Conservation (phyloP, 2,113 vertebrate genomes). For the Bettongia penicillata region DNA sequence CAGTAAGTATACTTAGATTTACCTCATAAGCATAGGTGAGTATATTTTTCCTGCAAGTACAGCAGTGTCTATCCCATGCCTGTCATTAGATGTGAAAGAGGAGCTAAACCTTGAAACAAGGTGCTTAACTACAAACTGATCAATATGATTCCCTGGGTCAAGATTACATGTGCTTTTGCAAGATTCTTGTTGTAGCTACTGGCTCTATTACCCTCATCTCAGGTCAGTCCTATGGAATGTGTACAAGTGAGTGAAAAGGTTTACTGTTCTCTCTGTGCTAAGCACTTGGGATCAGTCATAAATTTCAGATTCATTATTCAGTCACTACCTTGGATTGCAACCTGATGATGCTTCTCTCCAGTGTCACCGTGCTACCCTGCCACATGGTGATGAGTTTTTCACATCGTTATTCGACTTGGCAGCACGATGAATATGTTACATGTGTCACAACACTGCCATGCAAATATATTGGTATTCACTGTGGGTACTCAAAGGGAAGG, state of each 20-base stretch:
- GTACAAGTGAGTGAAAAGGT: neutral
- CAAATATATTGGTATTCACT: neutral
- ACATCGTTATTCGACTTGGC: neutral
- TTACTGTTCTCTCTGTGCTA: neutral
- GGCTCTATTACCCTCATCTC: neutral
- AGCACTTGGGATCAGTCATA: neutral
- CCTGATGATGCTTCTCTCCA: neutral
- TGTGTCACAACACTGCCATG: neutral
- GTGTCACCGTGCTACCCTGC: neutral
- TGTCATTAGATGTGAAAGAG: conserved; percentile 3
- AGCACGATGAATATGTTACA: neutral
- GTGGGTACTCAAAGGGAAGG: neutral
- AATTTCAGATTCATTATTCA: neutral
- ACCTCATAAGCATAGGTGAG: neutral
- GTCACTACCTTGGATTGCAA: conserved; percentile 1
- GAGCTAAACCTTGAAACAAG: neutral
- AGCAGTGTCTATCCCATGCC: neutral
- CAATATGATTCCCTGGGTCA: neutral
- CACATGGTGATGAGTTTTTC: accelerated
- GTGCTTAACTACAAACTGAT: neutral
- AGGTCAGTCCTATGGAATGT: neutral
- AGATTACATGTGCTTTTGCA: neutral
- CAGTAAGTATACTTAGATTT: neutral
- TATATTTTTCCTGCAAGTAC: neutral
- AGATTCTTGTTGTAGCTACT: neutral